Conservation (phyloP, 2,888 invertebrate genomes). For the Zootermopsis nevadensis region DNA sequence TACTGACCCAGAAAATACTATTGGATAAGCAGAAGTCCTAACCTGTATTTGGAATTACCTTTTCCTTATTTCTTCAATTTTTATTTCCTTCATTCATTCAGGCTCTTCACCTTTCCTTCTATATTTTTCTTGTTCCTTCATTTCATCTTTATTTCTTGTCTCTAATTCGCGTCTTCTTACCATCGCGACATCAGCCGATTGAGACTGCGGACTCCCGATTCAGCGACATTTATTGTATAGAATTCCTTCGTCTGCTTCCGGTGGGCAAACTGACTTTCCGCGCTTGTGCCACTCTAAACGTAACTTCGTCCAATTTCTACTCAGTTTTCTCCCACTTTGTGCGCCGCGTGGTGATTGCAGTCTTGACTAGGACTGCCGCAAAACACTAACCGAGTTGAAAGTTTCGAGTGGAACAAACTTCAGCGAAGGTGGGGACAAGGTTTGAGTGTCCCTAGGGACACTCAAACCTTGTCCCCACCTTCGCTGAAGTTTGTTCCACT, state of each 20-base stretch:
- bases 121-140: too few relatives aligned
- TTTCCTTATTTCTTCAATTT: too few relatives aligned
- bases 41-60: too few relatives aligned
- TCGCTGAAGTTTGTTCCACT: constrained; percentile 13
- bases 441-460: not conserved
- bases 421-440: constrained; percentile 3
- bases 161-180: too few relatives aligned
- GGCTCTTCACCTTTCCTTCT: too few relatives aligned
- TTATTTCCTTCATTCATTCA: too few relatives aligned
- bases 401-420: constrained; percentile 7
- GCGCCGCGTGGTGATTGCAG: not conserved
- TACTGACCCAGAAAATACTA: too few relatives aligned
- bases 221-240: not conserved
- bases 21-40: too few relatives aligned
- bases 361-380: not conserved
- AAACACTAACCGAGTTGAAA: constrained; percentile 1
- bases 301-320: not conserved
- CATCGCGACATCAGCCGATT: too few relatives aligned
- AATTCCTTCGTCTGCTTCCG: not conserved
- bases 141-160: too few relatives aligned
- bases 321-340: not conserved
- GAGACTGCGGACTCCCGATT: not conserved
- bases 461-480: not conserved
- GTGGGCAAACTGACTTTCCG: not conserved
- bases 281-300: not conserved